A percentile compares a stretch with the other conserved stretches of the same genome.
Evolutionary conservation across 2,888 invertebrate species (phyloP).

Genomic region (Poecilus cupreus): DNA sequence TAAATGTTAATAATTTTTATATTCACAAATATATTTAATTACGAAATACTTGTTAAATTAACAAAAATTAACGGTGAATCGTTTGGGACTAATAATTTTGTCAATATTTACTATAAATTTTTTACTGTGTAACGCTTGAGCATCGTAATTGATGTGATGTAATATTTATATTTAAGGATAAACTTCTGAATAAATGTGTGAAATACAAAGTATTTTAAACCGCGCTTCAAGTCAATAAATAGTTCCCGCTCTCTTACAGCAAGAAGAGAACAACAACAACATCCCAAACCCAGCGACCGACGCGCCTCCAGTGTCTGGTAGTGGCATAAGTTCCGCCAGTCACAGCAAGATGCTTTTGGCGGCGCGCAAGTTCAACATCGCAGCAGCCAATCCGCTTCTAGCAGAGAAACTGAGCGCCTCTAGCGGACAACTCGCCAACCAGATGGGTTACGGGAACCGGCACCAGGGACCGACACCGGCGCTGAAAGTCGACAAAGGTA

Average conservation of each 20-base stretch:
- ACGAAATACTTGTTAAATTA: too few relatives aligned
- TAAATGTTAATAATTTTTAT: too few relatives aligned
- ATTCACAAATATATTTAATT: too few relatives aligned
- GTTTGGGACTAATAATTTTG: too few relatives aligned
- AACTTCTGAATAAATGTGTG: too few relatives aligned
- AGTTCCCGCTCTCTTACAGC: constrained; percentile 66
- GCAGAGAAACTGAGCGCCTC: constrained; percentile 84
- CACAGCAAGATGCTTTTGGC: constrained; percentile 69
- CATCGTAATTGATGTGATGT: too few relatives aligned
- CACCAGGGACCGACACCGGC: constrained; percentile 71
- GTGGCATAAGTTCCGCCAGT: constrained; percentile 63
- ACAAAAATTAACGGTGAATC: too few relatives aligned
- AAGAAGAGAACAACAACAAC: constrained; percentile 75
- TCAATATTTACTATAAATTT: too few relatives aligned
- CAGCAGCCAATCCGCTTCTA: constrained; percentile 89
- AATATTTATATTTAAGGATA: too few relatives aligned
- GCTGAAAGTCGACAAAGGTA: constrained; percentile 73
- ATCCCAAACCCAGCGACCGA: constrained; percentile 66
- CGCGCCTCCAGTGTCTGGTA: constrained; percentile 60
- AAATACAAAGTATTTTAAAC: not conserved
- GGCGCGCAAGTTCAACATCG: constrained; percentile 81
- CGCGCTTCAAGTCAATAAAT: not conserved
- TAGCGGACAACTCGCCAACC: constrained; percentile 70
- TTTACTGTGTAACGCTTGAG: too few relatives aligned
- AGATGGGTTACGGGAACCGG: constrained; percentile 65